Percentiles rank a stretch among this genome's conserved stretches.
phyloP scores from a whole-genome alignment of 2,888 invertebrate genomes.

The Orthosia incerta region DNA sequence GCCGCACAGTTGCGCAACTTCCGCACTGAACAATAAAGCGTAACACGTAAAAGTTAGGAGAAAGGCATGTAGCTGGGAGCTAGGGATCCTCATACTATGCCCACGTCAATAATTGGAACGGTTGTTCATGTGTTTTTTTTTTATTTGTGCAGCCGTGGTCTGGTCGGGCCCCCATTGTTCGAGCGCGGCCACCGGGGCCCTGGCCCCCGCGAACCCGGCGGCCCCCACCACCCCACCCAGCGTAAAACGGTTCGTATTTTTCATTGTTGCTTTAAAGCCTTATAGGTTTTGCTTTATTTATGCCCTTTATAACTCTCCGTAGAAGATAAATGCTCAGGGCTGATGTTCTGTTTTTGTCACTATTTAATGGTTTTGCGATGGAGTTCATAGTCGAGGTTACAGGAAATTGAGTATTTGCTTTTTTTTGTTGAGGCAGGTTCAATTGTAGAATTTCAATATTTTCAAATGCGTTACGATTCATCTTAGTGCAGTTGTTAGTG shows the following conservation, averaged over 20 bases:
- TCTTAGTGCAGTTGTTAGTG: not conserved
- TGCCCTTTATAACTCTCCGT: slow-evolving; percentile 87
- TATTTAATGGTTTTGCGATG: slow-evolving; percentile 76
- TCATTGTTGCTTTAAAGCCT: slow-evolving; percentile 90
- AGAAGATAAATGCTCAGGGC: slow-evolving; percentile 85
- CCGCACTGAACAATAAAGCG: slow-evolving; percentile 64
- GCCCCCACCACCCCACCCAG: slow-evolving; percentile 75
- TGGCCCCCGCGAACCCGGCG: slow-evolving; percentile 71
- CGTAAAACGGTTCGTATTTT: slow-evolving; percentile 91
- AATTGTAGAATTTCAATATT: not conserved
- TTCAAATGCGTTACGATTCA: not conserved
- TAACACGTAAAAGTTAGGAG: slow-evolving; percentile 69
- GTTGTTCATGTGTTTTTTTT: slow-evolving; percentile 88
- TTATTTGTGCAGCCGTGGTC: slow-evolving; percentile 86
- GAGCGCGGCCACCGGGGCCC: slow-evolving; percentile 75
- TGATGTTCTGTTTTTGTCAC: slow-evolving; percentile 85
- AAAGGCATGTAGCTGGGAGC: slow-evolving; percentile 75
- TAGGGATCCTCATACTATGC: slow-evolving; percentile 82
- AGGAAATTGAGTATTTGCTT: slow-evolving; percentile 22
- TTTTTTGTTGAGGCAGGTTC: not conserved
- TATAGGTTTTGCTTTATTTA: slow-evolving; percentile 91
- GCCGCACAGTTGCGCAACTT: slow-evolving; percentile 45
- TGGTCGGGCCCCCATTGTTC: slow-evolving; percentile 86
- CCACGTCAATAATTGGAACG: slow-evolving; percentile 90
- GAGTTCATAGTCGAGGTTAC: slow-evolving; percentile 30